These are phyloP conservation scores for Paramisgurnus dabryanus DNA, from an alignment of 2,113 vertebrate species.

Conservation along the genomic window DNA sequence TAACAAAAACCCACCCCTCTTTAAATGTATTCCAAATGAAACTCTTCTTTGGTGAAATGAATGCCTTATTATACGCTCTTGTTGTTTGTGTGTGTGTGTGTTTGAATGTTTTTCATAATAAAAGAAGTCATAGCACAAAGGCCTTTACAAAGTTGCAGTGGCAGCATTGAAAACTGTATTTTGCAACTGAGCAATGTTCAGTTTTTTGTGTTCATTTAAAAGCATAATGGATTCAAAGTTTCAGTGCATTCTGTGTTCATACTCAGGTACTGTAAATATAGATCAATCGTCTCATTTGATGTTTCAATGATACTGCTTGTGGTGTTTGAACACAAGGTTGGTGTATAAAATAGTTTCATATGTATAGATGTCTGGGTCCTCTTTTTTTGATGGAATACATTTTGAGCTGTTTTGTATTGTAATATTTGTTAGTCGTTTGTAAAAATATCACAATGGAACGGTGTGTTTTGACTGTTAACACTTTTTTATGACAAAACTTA, in stretches of 20 bases:
- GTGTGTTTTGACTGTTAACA: conserved; percentile 23
- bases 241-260: not conserved
- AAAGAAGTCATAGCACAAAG: not conserved
- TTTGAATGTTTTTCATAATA: not conserved
- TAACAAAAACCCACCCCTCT: not conserved
- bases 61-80: conserved; percentile 5
- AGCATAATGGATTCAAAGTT: conserved; percentile 8
- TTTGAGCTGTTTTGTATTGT: not conserved
- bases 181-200: not conserved
- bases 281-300: conserved; percentile 4
- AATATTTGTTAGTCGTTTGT: conserved; percentile 8
- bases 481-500: conserved; percentile 39
- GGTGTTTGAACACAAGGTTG: conserved; percentile 8
- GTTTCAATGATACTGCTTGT: not conserved
- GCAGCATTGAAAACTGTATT: not conserved
- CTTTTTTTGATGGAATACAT: too few relatives aligned
- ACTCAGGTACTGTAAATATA: conserved; percentile 1
- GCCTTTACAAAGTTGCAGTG: not conserved
- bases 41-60: not conserved
- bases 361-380: conserved; percentile 7
- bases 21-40: conserved; percentile 5
- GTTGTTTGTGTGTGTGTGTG: not conserved
- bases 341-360: not conserved
- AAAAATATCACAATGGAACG: not conserved
- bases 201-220: not conserved